phyloP scores from a whole-genome alignment of 2,888 invertebrate genomes.

The Sipha maydis region DNA sequence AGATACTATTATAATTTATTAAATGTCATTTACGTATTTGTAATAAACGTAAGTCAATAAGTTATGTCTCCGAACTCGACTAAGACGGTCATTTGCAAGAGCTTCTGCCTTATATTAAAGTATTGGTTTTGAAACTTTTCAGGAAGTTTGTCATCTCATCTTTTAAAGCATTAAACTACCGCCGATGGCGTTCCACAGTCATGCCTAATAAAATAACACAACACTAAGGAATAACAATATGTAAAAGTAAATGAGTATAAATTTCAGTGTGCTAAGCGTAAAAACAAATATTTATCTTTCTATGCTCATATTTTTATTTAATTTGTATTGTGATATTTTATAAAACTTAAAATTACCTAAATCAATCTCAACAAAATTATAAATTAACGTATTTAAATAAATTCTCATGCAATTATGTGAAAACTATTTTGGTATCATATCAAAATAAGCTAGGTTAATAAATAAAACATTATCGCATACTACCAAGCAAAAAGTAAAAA shows the following conservation, averaged over 20 bases:
- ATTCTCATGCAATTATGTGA: background rate
- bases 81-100: background rate
- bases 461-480: background rate
- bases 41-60: too few relatives aligned
- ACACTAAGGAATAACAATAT: background rate
- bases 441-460: background rate
- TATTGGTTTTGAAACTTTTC: slow-evolving; percentile 26
- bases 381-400: background rate
- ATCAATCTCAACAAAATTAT: background rate
- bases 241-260: too few relatives aligned
- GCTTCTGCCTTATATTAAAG: background rate
- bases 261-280: too few relatives aligned
- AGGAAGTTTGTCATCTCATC: slow-evolving; percentile 27
- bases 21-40: too few relatives aligned
- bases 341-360: background rate
- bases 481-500: slow-evolving; percentile 27
- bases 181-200: background rate
- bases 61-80: background rate
- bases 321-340: too few relatives aligned
- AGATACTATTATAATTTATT: too few relatives aligned
- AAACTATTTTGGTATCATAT: background rate
- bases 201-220: background rate
- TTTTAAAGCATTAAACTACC: background rate
- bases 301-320: too few relatives aligned
- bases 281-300: too few relatives aligned